Evolutionary conservation across 2,113 vertebrate genomes (phyloP).

Genomic region (Arizona elegans): DNA sequence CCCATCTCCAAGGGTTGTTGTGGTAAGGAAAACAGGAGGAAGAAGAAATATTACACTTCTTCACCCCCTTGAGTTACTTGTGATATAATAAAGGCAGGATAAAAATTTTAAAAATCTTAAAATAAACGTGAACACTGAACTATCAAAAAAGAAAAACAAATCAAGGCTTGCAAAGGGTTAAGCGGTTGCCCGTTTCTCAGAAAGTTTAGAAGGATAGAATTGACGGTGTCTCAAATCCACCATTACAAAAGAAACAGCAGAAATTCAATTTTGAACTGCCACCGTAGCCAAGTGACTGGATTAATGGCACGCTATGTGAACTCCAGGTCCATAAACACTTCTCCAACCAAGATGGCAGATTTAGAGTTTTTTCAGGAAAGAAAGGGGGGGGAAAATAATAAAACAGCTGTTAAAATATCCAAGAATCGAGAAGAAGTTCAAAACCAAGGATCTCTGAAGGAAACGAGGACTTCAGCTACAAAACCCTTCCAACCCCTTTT

Average conservation of each 20-base stretch:
- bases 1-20: not conserved
- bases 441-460: not conserved
- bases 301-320: not conserved
- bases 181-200: not conserved
- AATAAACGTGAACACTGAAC: not conserved
- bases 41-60: not conserved
- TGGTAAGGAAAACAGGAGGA: not conserved
- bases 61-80: not conserved
- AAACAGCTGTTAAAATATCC: not conserved
- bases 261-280: not conserved
- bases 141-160: not conserved
- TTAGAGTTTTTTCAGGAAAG: not conserved
- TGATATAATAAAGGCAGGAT: not conserved
- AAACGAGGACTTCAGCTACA: not conserved
- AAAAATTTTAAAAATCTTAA: not conserved
- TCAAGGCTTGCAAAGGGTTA: not conserved
- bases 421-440: not conserved
- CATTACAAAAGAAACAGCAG: not conserved
- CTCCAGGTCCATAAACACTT: not conserved
- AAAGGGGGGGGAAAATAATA: not conserved
- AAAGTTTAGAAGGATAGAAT: not conserved
- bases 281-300: not conserved
- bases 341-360: not conserved
- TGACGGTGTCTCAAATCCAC: slow-evolving; percentile 10
- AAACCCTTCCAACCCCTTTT: slow-evolving; percentile 16